These are phyloP conservation scores for Anoplius nigerrimus DNA, from an alignment of 2,888 invertebrate genomes.

Conservation along the genomic window DNA sequence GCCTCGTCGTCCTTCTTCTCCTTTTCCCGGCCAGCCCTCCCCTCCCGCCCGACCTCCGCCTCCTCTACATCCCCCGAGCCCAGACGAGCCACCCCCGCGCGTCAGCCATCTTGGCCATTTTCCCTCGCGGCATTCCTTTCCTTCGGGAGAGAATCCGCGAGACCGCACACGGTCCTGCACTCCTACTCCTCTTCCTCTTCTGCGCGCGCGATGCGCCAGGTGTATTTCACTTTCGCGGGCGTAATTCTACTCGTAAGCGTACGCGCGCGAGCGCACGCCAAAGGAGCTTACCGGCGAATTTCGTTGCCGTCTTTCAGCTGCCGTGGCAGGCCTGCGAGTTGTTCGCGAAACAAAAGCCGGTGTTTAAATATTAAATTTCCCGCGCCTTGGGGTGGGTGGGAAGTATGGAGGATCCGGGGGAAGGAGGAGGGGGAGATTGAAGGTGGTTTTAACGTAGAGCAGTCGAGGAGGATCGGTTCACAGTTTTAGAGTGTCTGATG, in stretches of 20 bases:
- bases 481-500: no score
- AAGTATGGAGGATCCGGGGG: not conserved
- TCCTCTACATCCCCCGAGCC: not conserved
- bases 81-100: not conserved
- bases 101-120: not conserved
- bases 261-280: slow-evolving; percentile 33
- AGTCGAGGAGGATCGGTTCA: no score
- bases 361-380: slow-evolving; percentile 33
- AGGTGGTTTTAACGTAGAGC: no score
- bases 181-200: slow-evolving; percentile 10
- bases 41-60: slow-evolving; percentile 1
- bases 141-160: not conserved
- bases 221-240: slow-evolving; percentile 49
- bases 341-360: slow-evolving; percentile 30
- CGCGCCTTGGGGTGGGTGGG: not conserved
- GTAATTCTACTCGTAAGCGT: slow-evolving; percentile 18
- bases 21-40: slow-evolving; percentile 19
- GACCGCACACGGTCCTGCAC: not conserved
- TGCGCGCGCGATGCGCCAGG: slow-evolving; percentile 13
- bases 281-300: slow-evolving; percentile 34
- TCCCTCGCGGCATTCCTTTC: slow-evolving; percentile 16
- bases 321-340: not conserved
- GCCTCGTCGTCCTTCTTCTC: slow-evolving; percentile 19
- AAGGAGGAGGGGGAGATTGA: no score
- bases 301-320: slow-evolving; percentile 15